Evolutionary conservation across 2,797 vertebrate genomes (phyloP).

Genomic region (Falco concolor): DNA sequence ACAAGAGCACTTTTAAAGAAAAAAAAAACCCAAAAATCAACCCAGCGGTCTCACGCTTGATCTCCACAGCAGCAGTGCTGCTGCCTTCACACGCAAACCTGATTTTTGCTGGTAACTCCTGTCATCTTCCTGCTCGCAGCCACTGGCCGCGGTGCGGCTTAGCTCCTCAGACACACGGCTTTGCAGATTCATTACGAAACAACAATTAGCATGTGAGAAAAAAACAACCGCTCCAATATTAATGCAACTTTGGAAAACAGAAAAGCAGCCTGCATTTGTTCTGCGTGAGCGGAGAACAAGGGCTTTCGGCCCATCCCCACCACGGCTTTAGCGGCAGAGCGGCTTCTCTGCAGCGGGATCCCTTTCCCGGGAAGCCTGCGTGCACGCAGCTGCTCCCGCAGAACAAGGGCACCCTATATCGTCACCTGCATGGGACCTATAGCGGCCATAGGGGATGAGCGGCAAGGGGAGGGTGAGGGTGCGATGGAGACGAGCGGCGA

Average conservation of each 20-base stretch:
- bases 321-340: neutral
- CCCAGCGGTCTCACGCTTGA: neutral
- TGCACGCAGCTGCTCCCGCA: neutral
- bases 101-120: neutral
- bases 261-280: neutral
- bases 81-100: neutral
- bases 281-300: neutral
- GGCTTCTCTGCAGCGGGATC: neutral
- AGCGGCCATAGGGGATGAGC: neutral
- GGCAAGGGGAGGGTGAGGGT: neutral
- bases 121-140: neutral
- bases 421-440: neutral
- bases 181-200: constrained; percentile 16
- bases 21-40: neutral
- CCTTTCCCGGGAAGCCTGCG: neutral
- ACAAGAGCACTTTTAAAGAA: neutral
- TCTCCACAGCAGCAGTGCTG: neutral
- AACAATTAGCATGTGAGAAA: neutral
- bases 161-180: neutral
- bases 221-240: neutral
- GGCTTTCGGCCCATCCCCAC: neutral
- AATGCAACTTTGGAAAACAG: neutral
- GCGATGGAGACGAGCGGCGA: neutral
- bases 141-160: neutral
- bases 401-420: neutral